Conservation (phyloP, 2,888 invertebrate genomes). For the Xanthia icteritia region DNA sequence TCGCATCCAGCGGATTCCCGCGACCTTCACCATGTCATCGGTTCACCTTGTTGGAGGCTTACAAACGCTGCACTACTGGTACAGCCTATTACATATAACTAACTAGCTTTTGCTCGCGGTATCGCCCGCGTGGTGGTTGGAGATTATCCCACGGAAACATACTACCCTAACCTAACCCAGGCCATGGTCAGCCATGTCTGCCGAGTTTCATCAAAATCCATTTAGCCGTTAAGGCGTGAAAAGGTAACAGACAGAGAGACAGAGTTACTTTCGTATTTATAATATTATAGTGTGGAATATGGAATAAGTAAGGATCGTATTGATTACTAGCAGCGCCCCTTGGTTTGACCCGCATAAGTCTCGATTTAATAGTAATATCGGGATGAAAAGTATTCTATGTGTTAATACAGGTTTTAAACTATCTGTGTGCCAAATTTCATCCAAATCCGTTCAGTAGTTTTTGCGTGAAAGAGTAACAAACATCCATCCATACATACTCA, state of each 20-base stretch:
- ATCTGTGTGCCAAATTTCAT: no score
- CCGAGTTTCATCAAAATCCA: background rate
- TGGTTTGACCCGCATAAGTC: no score
- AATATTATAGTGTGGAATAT: background rate
- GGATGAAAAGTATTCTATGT: no score
- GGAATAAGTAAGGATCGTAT: background rate
- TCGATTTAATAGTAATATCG: no score
- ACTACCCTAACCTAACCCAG: background rate
- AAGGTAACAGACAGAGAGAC: background rate
- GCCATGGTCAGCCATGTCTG: background rate
- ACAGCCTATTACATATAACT: no score
- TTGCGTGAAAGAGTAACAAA: no score
- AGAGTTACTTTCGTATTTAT: background rate
- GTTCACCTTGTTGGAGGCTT: background rate
- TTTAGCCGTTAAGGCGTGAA: background rate
- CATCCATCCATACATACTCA: no score
- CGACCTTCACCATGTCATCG: background rate
- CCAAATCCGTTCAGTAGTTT: no score
- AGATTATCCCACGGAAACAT: background rate
- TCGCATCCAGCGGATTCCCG: background rate
- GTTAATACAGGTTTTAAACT: no score
- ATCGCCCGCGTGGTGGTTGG: no score
- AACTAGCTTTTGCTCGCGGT: background rate
- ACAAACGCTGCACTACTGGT: no score
- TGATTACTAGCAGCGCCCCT: background rate